Percentiles rank a stretch among this genome's conserved stretches.
These are phyloP conservation scores for Rugalucina vietnamica DNA, from an alignment of 2,888 invertebrate species.

Conservation along the genomic window DNA sequence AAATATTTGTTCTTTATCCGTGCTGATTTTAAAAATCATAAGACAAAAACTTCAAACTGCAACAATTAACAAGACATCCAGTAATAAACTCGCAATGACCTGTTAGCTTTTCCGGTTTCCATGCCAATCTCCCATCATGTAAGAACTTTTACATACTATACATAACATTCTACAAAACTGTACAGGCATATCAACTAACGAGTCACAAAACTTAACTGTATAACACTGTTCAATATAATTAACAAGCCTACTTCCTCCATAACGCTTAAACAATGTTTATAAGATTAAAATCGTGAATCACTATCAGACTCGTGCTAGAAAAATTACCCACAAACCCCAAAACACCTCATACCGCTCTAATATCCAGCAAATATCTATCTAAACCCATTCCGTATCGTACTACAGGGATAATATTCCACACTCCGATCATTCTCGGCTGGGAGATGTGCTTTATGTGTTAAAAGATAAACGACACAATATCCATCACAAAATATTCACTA, in stretches of 20 bases:
- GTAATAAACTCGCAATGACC: no score
- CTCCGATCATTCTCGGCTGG: neutral
- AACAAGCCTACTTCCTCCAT: neutral
- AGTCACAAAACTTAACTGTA: conserved; percentile 17
- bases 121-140: neutral
- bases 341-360: neutral
- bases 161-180: conserved; percentile 8
- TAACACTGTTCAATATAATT: conserved; percentile 6
- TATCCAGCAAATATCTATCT: neutral
- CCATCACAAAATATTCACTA: neutral
- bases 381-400: neutral
- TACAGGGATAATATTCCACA: neutral
- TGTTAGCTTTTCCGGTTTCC: conserved; percentile 4
- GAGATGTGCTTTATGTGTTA: conserved; percentile 57
- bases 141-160: conserved; percentile 6
- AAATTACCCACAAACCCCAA: neutral
- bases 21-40: neutral
- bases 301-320: neutral
- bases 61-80: neutral
- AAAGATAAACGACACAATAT: conserved; percentile 1
- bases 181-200: neutral
- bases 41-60: neutral
- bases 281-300: conserved; percentile 13
- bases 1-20: neutral
- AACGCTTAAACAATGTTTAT: conserved; percentile 5